Base-by-base conservation (phyloP, 64 coral and sea anemone species). In the Actinia equina region DNA sequence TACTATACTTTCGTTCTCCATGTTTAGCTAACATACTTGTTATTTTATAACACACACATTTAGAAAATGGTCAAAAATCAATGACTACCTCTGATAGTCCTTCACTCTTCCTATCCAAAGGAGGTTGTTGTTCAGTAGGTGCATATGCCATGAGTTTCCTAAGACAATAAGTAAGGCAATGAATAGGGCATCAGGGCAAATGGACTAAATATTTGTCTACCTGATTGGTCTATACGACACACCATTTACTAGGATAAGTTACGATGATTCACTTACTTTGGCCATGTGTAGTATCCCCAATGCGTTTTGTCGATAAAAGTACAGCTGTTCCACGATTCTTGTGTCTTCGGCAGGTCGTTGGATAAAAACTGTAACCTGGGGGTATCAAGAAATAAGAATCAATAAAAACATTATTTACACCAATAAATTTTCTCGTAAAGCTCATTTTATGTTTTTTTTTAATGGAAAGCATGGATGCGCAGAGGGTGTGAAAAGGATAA, bases 251-350 rank as follows among this genome's bases (percentile, higher is more conserved):
- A n/a, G n/a, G n/a, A n/a, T n/a, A n/a, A n/a, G n/a, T n/a, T n/a
- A n/a, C n/a, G n/a, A n/a, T n/a, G n/a, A n/a, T 56, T 78, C 14
- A 46, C 93, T 99, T 95, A 95, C 96, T 95, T 95, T 87, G 96
- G 96, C 96, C 96, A 99, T 0, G 96, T 89, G 79, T 99, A 99
- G 71, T 93, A 99, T 85, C 96, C 96, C 93, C 96, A 99, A 56
- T 99, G 96, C 25, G 96, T 93, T 82, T 99, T 99, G 49, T 99
- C 96, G 22, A 99, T 90, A 45, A 99, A 99, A 11, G 64, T 91
- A 64, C 91, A 94, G 22, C 65, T 74, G 6, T 89, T 65, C 97
- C 97, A 99, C 0, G 89, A 88, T 18, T 93, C 87, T 52, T 92
- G 77, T 11, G 88, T 93, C 43, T 62, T 99, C 0, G 97, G 97